phyloP scores from a whole-genome alignment of 2,888 invertebrate genomes.

The Drosophila barbarae region DNA sequence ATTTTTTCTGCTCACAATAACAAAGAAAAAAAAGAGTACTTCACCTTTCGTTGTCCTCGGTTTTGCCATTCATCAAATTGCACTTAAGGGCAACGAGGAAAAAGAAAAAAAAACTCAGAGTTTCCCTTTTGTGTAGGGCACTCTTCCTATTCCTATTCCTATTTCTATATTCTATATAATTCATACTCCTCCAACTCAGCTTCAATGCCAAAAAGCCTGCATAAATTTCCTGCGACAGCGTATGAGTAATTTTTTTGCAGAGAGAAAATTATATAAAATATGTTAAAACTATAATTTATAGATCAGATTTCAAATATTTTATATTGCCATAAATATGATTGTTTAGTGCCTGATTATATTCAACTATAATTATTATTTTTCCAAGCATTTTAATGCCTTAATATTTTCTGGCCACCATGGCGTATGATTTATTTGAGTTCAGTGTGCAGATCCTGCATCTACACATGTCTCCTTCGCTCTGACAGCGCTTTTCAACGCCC shows the following conservation, averaged over 20 bases:
- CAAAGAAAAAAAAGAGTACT: conserved; percentile 1
- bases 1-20: conserved; percentile 1
- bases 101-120: neutral
- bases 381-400: too few relatives aligned
- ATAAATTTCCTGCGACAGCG: conserved; percentile 61
- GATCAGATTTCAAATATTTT: neutral
- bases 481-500: conserved; percentile 36
- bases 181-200: neutral
- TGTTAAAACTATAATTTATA: neutral
- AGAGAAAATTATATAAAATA: neutral
- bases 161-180: neutral
- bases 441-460: conserved; percentile 9
- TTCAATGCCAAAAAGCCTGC: conserved; percentile 51
- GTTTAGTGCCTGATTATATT: too few relatives aligned
- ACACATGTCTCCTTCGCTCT: conserved; percentile 12
- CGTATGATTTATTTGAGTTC: conserved; percentile 6
- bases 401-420: neutral
- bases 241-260: conserved; percentile 16
- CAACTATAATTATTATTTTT: too few relatives aligned
- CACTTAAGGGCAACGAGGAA: conserved; percentile 12
- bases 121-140: conserved; percentile 5
- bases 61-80: conserved; percentile 23
- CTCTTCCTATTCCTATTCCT: conserved; percentile 2
- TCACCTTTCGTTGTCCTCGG: conserved; percentile 15
- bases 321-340: neutral